Base-by-base conservation (phyloP, 2,797 vertebrate species). In the Labeo calbasu region DNA sequence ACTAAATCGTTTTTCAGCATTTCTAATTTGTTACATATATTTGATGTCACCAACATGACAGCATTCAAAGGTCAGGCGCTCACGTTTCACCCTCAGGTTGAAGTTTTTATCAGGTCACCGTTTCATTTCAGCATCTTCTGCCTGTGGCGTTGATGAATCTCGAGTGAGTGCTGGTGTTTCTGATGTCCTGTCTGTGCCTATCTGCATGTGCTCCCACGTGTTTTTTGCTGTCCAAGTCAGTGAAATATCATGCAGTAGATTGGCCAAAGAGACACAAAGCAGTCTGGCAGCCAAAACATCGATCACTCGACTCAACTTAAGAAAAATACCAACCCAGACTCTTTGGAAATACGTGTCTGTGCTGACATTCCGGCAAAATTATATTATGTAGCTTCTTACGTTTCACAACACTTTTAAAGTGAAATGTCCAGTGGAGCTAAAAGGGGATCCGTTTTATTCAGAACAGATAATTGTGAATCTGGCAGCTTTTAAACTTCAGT, bases 21-120 rank as follows among this genome's bases (percentile, higher is more conserved):
- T 65, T 13, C 14, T 65, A 21, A 36, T 66, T 40, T 69, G 10
- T n/a, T 43, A n/a, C 13, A n/a, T 46, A 15, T 23, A 46, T 70
- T 46, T 15, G 2, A 14, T 71, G 23, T 71, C 13, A 48, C 13
- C 1, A 14, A 13, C n/a, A 48, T 14, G 43, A 71, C 69, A 71
- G 9, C 43, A 71, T 13, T 48, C n/a, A 25, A 48, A 71, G 69
- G 43, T 71, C 69, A 71, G 13, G 43, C 6, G 6, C 15, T 71
- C 69, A 48, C 12, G n/a, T 71, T 48, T 25, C n/a, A 71, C 69
- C 69, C 69, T 48, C 43, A 48, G 43, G 43, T 71, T 25, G 69
- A 25, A 25, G 7, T 25, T 71, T 71, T 23, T 25, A 71, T 23
- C 40, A 71, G 43, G 43, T 48, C n/a, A 71, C 12, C 1, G 13